A percentile compares a stretch with the other conserved stretches of the same genome.
phyloP scores from a whole-genome alignment of 2,113 vertebrate species.

The Centropristis striata region DNA sequence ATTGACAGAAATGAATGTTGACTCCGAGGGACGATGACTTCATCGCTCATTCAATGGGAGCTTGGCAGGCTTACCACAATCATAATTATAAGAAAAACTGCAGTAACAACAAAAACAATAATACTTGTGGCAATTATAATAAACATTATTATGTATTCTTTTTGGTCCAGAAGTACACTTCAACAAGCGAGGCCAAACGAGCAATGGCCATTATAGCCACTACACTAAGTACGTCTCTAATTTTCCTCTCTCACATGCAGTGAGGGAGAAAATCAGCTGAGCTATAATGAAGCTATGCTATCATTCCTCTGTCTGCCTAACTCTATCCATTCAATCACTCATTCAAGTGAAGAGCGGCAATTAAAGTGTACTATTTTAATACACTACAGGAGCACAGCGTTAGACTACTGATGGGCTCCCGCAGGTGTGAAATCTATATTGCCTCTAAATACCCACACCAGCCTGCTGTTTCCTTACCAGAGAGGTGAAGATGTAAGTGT shows the following conservation, averaged over 20 bases:
- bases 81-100: constrained; percentile 7
- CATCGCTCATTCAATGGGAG: constrained; percentile 23
- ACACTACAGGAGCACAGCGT: not conserved
- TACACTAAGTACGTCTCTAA: constrained; percentile 9
- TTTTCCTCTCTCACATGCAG: constrained; percentile 35
- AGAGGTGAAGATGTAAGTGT: constrained; percentile 99
- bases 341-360: constrained; percentile 23
- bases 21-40: constrained; percentile 21
- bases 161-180: constrained; percentile 32
- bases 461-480: constrained; percentile 89
- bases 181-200: not conserved
- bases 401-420: constrained; percentile 10
- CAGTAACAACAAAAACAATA: constrained; percentile 11
- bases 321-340: constrained; percentile 37
- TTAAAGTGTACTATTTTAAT: constrained; percentile 42
- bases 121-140: constrained; percentile 5
- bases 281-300: constrained; percentile 19
- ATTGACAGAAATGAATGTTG: constrained; percentile 19
- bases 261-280: constrained; percentile 29
- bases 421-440: constrained; percentile 37
- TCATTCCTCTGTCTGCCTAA: constrained; percentile 35
- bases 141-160: constrained; percentile 40
- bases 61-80: constrained; percentile 22
- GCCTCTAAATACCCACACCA: constrained; percentile 2
- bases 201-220: not conserved